Conservation (phyloP, 2,797 vertebrate genomes). For the Avahi laniger region DNA sequence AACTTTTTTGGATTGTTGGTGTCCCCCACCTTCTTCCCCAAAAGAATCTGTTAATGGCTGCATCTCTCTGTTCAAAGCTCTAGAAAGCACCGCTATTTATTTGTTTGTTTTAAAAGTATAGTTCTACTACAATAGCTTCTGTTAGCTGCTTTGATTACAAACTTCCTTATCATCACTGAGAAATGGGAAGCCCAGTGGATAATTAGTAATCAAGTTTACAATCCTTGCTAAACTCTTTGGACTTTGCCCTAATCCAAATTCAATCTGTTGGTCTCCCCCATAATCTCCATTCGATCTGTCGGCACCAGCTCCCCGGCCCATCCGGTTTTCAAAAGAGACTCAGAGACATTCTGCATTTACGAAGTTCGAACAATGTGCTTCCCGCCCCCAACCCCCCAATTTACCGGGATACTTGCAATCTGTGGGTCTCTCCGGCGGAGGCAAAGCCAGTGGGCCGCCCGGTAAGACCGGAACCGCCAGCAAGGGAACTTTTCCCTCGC, state of each 20-base stretch:
- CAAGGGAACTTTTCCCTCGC: not conserved
- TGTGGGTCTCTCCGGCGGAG: not conserved
- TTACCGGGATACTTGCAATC: not conserved
- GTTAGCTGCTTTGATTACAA: not conserved
- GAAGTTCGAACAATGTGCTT: not conserved
- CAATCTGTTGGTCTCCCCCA: not conserved
- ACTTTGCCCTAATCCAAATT: constrained; percentile 53
- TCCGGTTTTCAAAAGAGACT: not conserved
- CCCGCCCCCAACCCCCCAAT: not conserved
- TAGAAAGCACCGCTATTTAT: not conserved
- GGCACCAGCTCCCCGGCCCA: not conserved
- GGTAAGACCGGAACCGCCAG: not conserved
- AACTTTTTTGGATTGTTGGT: not conserved
- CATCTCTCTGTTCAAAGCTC: not conserved
- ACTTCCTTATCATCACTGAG: not conserved
- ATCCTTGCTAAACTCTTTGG: constrained; percentile 9
- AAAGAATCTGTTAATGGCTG: not conserved
- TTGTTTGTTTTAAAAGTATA: not conserved
- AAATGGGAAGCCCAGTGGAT: constrained; percentile 3
- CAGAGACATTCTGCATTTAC: not conserved
- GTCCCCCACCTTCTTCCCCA: too few relatives aligned
- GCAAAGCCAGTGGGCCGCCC: not conserved
- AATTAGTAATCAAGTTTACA: not conserved
- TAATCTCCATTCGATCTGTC: not conserved
- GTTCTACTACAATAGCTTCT: not conserved